Percentiles rank a stretch among this genome's conserved stretches.
Conservation (phyloP, 2,113 vertebrate genomes). For the Falcunculus frontatus region DNA sequence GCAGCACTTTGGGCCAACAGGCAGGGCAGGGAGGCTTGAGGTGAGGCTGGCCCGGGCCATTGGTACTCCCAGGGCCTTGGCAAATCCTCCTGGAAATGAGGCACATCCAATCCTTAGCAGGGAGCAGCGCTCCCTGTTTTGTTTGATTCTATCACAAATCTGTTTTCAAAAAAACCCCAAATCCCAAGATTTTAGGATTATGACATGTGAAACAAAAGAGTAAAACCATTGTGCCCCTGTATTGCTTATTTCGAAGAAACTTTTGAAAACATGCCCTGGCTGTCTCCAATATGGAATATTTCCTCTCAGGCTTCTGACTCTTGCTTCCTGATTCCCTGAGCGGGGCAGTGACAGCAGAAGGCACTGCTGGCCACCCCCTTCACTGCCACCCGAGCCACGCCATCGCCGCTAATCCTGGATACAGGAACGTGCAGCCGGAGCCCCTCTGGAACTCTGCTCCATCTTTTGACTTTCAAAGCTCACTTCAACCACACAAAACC, state of each 20-base stretch:
- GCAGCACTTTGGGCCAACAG: background rate
- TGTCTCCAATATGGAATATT: background rate
- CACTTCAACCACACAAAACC: background rate
- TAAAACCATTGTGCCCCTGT: background rate
- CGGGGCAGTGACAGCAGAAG: background rate
- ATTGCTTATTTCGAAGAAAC: background rate
- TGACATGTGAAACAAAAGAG: background rate
- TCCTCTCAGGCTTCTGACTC: background rate
- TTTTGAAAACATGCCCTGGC: background rate
- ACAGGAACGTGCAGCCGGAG: background rate
- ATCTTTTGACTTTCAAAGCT: background rate
- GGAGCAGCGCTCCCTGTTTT: background rate
- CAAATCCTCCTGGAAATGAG: background rate
- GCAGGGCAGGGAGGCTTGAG: background rate
- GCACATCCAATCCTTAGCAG: background rate
- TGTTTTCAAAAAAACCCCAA: background rate
- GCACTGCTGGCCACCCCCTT: background rate
- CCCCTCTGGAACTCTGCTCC: background rate
- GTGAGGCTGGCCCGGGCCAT: background rate
- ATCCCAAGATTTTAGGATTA: background rate
- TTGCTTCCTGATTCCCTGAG: background rate
- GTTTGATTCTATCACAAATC: background rate
- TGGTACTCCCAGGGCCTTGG: background rate
- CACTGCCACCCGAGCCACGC: fast-evolving
- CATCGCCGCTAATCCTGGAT: background rate